phyloP scores from a whole-genome alignment of 2,797 vertebrate genomes.

The Phataginus tetradactyla region DNA sequence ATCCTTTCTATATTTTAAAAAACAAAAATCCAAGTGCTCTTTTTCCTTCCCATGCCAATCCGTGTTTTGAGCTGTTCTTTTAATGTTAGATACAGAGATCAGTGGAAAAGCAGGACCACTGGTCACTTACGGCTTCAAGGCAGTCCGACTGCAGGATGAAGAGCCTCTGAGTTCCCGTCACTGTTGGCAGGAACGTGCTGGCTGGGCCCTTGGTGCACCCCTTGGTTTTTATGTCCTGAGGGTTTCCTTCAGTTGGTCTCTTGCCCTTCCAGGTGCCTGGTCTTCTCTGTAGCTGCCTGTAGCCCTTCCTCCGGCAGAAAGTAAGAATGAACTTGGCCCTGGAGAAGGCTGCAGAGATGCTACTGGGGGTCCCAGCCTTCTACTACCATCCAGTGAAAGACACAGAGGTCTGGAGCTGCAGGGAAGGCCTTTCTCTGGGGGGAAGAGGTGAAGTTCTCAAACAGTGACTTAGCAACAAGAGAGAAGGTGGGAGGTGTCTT shows the following conservation, averaged over 20 bases:
- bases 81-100: background rate
- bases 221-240: background rate
- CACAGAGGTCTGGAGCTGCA: background rate
- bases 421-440: background rate
- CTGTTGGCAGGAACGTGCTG: accelerated
- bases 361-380: too few relatives aligned
- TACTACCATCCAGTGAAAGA: background rate
- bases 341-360: background rate
- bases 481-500: background rate
- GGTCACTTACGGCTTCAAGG: background rate
- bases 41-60: conserved; percentile 4
- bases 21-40: background rate
- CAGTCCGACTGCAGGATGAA: background rate
- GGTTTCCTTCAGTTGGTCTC: background rate
- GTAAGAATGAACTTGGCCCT: background rate
- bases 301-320: background rate
- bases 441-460: background rate
- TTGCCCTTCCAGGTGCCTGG: background rate
- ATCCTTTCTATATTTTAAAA: background rate
- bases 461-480: background rate
- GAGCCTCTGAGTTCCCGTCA: background rate
- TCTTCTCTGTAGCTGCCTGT: background rate
- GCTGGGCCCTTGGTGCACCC: background rate
- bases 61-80: background rate
- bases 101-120: background rate